A percentile compares a stretch with the other conserved stretches of the same genome.
phyloP scores from a whole-genome alignment of 2,797 vertebrate species.

The Chelon auratus region DNA sequence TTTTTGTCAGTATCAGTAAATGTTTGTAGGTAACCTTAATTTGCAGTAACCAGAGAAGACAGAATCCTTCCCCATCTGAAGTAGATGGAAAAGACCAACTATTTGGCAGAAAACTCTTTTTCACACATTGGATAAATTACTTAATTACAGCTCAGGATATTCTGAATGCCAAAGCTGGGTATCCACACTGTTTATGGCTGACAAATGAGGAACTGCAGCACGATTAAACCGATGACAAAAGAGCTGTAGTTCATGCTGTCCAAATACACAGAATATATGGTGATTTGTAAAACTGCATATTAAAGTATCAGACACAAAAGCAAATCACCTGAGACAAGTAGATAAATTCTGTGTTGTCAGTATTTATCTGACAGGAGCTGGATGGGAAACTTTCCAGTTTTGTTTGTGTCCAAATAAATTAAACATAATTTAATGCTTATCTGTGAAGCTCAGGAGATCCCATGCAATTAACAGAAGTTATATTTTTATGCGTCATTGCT shows the following conservation, averaged over 20 bases:
- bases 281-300: background rate
- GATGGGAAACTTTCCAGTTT: constrained; percentile 3
- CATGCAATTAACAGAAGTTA: background rate
- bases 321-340: background rate
- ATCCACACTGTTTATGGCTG: too few relatives aligned
- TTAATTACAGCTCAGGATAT: background rate
- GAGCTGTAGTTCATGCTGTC: background rate
- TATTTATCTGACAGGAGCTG: background rate
- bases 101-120: too few relatives aligned
- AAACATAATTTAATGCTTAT: background rate
- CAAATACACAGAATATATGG: background rate
- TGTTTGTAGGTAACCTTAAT: too few relatives aligned
- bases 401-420: constrained; percentile 5
- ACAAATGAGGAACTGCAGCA: background rate
- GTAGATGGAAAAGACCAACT: too few relatives aligned
- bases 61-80: too few relatives aligned
- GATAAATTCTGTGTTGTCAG: background rate
- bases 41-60: too few relatives aligned
- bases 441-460: constrained; percentile 16
- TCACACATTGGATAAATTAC: background rate
- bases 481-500: background rate
- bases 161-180: background rate
- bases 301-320: background rate
- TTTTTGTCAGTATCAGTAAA: too few relatives aligned
- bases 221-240: background rate